Percentiles rank a stretch among this genome's conserved stretches.
phyloP scores from a whole-genome alignment of 2,113 vertebrate genomes.

The Equus quagga region DNA sequence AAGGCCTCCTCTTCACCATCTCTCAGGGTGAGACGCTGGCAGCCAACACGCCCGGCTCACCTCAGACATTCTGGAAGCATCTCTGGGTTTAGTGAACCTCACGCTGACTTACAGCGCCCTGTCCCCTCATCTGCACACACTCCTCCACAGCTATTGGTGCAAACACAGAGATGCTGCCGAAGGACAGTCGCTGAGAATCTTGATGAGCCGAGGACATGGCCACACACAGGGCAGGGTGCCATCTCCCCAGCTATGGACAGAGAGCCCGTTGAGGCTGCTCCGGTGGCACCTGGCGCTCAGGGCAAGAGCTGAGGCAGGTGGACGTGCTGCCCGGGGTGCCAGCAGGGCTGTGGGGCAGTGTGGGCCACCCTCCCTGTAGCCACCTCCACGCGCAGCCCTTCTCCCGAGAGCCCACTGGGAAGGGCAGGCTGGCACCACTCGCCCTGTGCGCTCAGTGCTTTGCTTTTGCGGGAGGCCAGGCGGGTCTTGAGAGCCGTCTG shows the following conservation, averaged over 20 bases:
- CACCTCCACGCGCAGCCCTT: too few species aligned
- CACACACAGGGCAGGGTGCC: not conserved
- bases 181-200: not conserved
- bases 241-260: not conserved
- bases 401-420: too few species aligned
- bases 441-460: not conserved
- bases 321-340: not conserved
- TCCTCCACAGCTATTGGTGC: not conserved
- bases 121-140: not conserved
- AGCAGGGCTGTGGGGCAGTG: too few species aligned
- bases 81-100: slow-evolving; percentile 95
- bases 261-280: not conserved
- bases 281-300: accelerated
- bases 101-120: accelerated
- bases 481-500: not conserved
- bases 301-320: not conserved
- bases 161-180: not conserved
- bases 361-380: too few species aligned
- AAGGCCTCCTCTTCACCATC: slow-evolving; percentile 94
- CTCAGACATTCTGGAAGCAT: slow-evolving; percentile 95
- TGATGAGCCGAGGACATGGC: not conserved
- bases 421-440: not conserved
- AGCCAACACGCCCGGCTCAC: slow-evolving; percentile 93
- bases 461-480: not conserved
- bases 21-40: slow-evolving; percentile 94